Conservation (phyloP, 2,888 invertebrate species). For the Drosophila seclusa region DNA sequence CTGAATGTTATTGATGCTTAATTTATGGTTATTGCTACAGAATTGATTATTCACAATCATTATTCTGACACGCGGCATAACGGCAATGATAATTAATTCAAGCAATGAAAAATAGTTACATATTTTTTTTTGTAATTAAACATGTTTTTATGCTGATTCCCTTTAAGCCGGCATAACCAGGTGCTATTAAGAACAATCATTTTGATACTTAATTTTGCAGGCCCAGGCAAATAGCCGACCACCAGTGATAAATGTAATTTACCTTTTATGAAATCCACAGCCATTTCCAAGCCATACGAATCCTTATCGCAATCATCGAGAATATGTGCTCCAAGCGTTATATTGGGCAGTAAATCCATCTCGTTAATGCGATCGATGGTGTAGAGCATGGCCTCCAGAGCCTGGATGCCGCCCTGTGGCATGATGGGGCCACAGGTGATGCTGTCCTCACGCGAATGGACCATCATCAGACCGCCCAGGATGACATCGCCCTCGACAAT, state of each 20-base stretch:
- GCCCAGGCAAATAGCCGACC: not conserved
- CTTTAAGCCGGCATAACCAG: too few relatives aligned
- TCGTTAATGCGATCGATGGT: constrained; percentile 91
- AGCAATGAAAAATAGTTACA: not conserved
- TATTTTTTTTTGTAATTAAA: not conserved
- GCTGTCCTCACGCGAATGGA: constrained; percentile 92
- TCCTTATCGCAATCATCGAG: constrained; percentile 97
- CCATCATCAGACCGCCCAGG: constrained; percentile 96
- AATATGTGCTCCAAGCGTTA: constrained; percentile 92
- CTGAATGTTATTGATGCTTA: not conserved
- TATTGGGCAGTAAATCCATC: constrained; percentile 88
- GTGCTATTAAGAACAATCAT: too few relatives aligned
- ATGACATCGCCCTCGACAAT: constrained; percentile 93
- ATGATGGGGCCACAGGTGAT: constrained; percentile 94
- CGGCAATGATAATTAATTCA: not conserved
- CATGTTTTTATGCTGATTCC: not conserved
- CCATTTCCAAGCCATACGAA: constrained; percentile 96
- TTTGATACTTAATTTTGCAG: too few relatives aligned
- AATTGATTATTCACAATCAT: not conserved
- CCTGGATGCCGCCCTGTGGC: constrained; percentile 94
- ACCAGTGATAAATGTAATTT: constrained; percentile 69
- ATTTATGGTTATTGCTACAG: not conserved
- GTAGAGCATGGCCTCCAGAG: constrained; percentile 94
- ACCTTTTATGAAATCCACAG: constrained; percentile 97
- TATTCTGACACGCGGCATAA: not conserved